Conservation (phyloP, 2,797 vertebrate species). For the Australoheros facetus region DNA sequence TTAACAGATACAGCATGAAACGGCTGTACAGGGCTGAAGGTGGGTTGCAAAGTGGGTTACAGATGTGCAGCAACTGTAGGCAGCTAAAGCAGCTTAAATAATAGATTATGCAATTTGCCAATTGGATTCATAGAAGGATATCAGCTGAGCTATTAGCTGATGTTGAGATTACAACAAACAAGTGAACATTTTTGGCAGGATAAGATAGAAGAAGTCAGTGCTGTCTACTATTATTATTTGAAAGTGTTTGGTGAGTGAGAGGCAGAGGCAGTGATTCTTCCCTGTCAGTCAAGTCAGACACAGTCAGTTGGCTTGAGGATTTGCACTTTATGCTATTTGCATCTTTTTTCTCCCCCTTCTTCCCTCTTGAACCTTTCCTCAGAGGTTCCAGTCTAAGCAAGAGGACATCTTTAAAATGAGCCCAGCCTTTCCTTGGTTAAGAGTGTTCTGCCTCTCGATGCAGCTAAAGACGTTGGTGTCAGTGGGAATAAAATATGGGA, state of each 20-base stretch:
- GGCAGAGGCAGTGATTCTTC: not conserved
- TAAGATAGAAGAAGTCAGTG: not conserved
- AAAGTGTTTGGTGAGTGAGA: not conserved
- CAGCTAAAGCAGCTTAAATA: too few relatives aligned
- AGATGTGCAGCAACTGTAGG: too few relatives aligned
- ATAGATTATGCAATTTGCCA: too few relatives aligned
- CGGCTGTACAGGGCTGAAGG: not conserved
- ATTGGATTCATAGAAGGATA: too few relatives aligned
- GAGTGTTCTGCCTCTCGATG: constrained; percentile 16
- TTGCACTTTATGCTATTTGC: not conserved
- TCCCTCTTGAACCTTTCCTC: not conserved
- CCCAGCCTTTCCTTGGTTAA: constrained; percentile 5
- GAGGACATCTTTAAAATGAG: constrained; percentile 26
- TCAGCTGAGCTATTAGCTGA: not conserved
- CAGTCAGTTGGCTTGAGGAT: not conserved
- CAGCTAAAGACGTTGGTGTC: not conserved
- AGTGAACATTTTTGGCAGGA: not conserved
- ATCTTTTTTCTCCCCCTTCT: not conserved
- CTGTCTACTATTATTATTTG: not conserved
- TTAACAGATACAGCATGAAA: fast-evolving
- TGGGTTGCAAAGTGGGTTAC: not conserved
- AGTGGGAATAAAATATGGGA: constrained; percentile 21
- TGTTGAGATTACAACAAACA: not conserved
- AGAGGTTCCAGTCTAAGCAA: constrained; percentile 19
- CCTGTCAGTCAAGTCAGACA: constrained; percentile 1